These are phyloP conservation scores for Chrysaora quinquecirrha DNA, from an alignment of 30 jellyfish, hydroid and myxozoan genomes.

Conservation along the genomic window DNA sequence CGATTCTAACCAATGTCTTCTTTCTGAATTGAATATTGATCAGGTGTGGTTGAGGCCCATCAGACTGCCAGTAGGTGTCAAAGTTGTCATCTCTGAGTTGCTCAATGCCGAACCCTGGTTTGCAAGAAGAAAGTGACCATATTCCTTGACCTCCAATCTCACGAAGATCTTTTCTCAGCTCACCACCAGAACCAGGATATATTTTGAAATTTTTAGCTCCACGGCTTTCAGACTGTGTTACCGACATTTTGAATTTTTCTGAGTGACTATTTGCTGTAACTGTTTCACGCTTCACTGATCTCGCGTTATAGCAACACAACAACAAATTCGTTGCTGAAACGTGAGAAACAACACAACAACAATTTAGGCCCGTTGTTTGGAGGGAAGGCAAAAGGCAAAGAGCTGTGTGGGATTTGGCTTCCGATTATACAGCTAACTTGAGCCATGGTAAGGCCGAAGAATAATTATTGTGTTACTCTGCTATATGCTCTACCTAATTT, in stretches of 20 bases:
- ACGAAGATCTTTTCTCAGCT: slow-evolving; percentile 71
- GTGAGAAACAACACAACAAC: no score
- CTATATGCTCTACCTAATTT: no score
- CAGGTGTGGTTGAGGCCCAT: slow-evolving; percentile 99
- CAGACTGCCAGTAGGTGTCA: slow-evolving; percentile 98
- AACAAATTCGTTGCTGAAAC: no score
- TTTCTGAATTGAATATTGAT: slow-evolving; percentile 85
- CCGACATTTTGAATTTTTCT: slow-evolving; percentile 37
- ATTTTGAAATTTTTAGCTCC: slow-evolving; percentile 26
- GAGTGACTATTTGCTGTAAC: no score
- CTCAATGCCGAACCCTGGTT: slow-evolving; percentile 94
- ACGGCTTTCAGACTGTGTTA: slow-evolving; percentile 38
- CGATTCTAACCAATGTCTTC: slow-evolving; percentile 80
- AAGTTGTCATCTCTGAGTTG: slow-evolving; percentile 80
- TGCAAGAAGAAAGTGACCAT: slow-evolving; percentile 98
- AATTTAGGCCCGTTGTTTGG: no score
- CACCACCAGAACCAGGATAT: slow-evolving; percentile 78
- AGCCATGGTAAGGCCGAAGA: no score
- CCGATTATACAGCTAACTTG: no score
- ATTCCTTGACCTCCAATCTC: slow-evolving; percentile 94
- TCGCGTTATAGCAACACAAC: no score
- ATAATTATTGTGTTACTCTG: no score
- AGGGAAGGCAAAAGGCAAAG: no score
- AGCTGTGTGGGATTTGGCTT: no score
- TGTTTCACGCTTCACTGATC: no score